Evolutionary conservation across 2,888 invertebrate species (phyloP).

Genomic region (Podotricha telesiphe): DNA sequence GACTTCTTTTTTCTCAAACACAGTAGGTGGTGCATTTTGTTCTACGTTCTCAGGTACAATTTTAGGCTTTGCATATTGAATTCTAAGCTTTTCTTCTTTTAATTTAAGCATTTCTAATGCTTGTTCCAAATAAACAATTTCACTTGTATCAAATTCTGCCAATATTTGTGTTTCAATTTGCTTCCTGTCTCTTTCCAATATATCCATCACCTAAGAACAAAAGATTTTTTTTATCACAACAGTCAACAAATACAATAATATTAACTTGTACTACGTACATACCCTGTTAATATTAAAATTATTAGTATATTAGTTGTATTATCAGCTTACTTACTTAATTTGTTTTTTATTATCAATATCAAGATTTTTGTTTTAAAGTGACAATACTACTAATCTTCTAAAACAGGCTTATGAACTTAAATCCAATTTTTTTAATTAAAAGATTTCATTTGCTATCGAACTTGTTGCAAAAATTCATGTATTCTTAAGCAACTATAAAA

Average conservation of each 20-base stretch:
- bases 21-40: slow-evolving; percentile 50
- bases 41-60: slow-evolving; percentile 39
- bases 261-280: no score
- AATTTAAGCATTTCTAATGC: slow-evolving; percentile 87
- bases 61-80: slow-evolving; percentile 50
- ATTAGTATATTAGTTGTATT: no score
- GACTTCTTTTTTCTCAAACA: slow-evolving; percentile 63
- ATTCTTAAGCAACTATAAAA: no score
- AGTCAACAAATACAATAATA: background rate
- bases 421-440: no score
- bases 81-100: slow-evolving; percentile 72
- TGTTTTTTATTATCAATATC: no score
- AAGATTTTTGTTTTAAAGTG: no score
- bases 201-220: slow-evolving; percentile 83
- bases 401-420: no score
- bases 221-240: slow-evolving; percentile 5
- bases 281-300: no score
- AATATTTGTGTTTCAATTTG: slow-evolving; percentile 86
- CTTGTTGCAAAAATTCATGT: no score
- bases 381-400: no score
- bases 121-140: slow-evolving; percentile 93
- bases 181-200: slow-evolving; percentile 88
- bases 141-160: slow-evolving; percentile 89
- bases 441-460: no score
- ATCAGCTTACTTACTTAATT: no score